phyloP scores from a whole-genome alignment of 1,140 invertebrate species.

The Heterodera carotae region DNA sequence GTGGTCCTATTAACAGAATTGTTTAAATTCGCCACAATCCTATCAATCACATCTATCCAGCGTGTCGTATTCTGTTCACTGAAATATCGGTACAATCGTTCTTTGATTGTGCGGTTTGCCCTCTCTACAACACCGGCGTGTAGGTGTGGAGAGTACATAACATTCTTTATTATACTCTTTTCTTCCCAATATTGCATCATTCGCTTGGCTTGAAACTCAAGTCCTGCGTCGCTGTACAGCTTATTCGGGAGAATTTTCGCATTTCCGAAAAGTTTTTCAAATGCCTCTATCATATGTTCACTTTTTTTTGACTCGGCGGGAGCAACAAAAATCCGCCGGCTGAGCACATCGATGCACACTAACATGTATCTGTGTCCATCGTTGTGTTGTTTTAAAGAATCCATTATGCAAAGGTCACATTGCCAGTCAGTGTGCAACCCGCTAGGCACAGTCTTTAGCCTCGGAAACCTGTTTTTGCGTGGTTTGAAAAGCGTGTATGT shows the following conservation, averaged over 20 bases:
- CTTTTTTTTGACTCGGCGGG: slow-evolving; percentile 31
- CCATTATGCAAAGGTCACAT: slow-evolving; percentile 37
- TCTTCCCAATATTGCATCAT: background rate
- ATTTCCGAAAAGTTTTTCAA: background rate
- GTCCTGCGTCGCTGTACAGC: background rate
- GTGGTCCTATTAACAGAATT: background rate
- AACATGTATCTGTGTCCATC: slow-evolving; percentile 35
- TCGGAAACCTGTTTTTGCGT: background rate
- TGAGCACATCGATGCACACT: slow-evolving; percentile 39
- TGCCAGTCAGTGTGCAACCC: slow-evolving; percentile 44
- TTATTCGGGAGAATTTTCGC: background rate
- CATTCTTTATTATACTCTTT: background rate
- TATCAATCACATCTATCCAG: background rate
- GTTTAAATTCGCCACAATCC: background rate
- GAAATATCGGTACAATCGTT: background rate
- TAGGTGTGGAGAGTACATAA: background rate
- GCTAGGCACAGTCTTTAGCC: slow-evolving; percentile 18
- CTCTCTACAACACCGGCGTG: background rate
- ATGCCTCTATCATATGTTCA: slow-evolving; percentile 27
- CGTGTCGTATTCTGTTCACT: background rate
- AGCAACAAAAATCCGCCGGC: slow-evolving; percentile 33
- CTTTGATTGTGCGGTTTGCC: background rate
- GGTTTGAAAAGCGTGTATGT: slow-evolving; percentile 37
- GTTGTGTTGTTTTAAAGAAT: slow-evolving; percentile 16
- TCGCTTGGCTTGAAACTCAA: slow-evolving; percentile 1